Evolutionary conservation across 2,888 invertebrate genomes (phyloP), one percentile per base, ranked within the genome.

Genomic region (Dermolepida albohirtum): DNA sequence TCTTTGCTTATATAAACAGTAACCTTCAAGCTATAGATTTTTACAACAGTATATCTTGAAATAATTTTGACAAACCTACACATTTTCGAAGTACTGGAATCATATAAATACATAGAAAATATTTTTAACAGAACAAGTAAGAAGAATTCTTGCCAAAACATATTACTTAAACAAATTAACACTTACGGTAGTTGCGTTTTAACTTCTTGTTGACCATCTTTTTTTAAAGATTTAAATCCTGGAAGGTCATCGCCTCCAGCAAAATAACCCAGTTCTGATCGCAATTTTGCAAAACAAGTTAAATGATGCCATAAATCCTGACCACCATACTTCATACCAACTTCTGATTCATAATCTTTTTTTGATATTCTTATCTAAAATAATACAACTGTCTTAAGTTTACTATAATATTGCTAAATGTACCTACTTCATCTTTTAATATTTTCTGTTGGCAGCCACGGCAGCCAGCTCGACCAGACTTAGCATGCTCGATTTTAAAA

Each of bases 241-340:
- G 93, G 91, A 22, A 98, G 82, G 75, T 85, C 84, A 68, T 90
- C 89, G 0, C 92, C 95, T 10, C 86, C 84, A 41, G 88, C 92
- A 78, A 88, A 89, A 83, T 90, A 98, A 12, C 89, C 88, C 1
- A 96, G 82, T 7, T 92, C 90, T 16, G 87, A 86, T 43, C 96
- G 86, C 0, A 89, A 78, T 77, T 93, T 90, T 0, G 89, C 90
- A 84, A 98, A 98, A 80, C 98, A 98, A 69, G 93, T 91, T 1
- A 96, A 82, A 83, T 98, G 98, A 82, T 97, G 91, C 97, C 97
- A 98, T 62, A 90, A 85, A 67, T 94, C 90, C 76, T 92, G 88
- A 0, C 95, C 96, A 0, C 96, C 96, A 82, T 89, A 95, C 80
- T 90, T 90, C 77, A 87, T 89, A 0, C 93, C 95, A 16, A 92